Evolutionary conservation across 2,797 vertebrate species (phyloP), one percentile per base, ranked within the genome.

Genomic region (Esox masquinongy): DNA sequence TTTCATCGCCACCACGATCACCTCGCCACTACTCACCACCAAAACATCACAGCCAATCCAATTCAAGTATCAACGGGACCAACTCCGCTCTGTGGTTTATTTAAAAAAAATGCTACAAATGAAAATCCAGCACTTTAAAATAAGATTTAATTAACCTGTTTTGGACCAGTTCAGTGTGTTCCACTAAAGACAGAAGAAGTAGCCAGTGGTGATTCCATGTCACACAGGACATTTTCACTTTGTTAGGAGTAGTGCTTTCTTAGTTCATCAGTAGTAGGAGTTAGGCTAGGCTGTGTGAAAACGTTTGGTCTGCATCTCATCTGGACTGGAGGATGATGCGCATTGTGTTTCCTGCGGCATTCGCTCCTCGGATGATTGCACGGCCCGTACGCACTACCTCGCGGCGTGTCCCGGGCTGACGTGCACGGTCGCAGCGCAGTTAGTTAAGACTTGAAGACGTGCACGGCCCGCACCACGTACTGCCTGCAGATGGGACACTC

Each of bases 401-500:
- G 71, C 64, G 16, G 5, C 77, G 29, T 39, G 29, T 64, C 26
- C 61, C n/a, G 5, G 31, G 19, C 70, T 56, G 19, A 39, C 8
- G 77, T 43, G 79, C 75, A 24, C 49, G 70, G 73, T 67, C 15
- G 68, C 47, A 74, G 76, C 71, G n/a, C 53, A 75, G 59, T 74
- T 3, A 31, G 12, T 72, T 4, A 47, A 8, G 98, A 98, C 86
- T 97, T 99, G 94, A 99, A 99, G 74, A 99, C 97, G 7, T 99
- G 98, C 88, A 99, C 97, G 0, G 97, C 97, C 5, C 98, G 93
- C 36, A 99, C 97, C 0, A 99, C 98, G 0, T 97, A 99, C 94
- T 99, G 98, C 72, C 98, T 93, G 92, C 98, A 99, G 93, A 99
- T 99, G 83, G 98, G 98, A 78, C 98, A 99, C 92, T 99, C 98